phyloP scores from a whole-genome alignment of 2,888 invertebrate genomes.

The Malachius bipustulatus region DNA sequence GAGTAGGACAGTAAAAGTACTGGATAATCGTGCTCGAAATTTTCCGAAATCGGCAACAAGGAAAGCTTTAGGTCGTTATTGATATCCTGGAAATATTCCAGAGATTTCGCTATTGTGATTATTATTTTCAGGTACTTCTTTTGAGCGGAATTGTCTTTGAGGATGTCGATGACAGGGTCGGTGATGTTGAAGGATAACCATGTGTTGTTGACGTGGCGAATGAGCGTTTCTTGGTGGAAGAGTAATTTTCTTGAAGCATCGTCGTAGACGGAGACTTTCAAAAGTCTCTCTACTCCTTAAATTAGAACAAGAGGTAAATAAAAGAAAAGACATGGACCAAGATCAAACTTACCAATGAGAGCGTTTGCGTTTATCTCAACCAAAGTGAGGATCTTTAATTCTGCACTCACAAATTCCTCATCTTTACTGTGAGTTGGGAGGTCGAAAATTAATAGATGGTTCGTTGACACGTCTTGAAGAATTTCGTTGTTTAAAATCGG shows the following conservation, averaged over 20 bases:
- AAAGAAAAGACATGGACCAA: neutral
- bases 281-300: conserved; percentile 24
- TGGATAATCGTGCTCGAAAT: conserved; percentile 34
- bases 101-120: conserved; percentile 26
- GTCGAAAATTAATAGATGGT: conserved; percentile 32
- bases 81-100: conserved; percentile 10
- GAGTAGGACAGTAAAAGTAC: conserved; percentile 32
- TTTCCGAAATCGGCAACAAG: conserved; percentile 27
- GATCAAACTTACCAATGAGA: conserved; percentile 16
- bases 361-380: conserved; percentile 23
- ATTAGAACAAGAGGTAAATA: conserved; percentile 8
- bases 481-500: conserved; percentile 22
- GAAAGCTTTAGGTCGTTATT: conserved; percentile 27
- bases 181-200: conserved; percentile 35
- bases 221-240: conserved; percentile 25
- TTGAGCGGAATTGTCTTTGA: conserved; percentile 16
- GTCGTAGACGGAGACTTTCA: conserved; percentile 28
- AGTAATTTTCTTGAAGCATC: conserved; percentile 23
- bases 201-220: conserved; percentile 31
- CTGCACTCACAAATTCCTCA: conserved; percentile 31
- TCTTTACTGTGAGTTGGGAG: conserved; percentile 28
- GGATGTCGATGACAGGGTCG: conserved; percentile 23
- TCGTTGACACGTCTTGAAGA: conserved; percentile 24
- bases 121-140: conserved; percentile 27
- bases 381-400: conserved; percentile 33